Evolutionary conservation across 2,888 invertebrate species (phyloP), one percentile per base, ranked within the genome.

Genomic region (Leptarthrus brevirostris): DNA sequence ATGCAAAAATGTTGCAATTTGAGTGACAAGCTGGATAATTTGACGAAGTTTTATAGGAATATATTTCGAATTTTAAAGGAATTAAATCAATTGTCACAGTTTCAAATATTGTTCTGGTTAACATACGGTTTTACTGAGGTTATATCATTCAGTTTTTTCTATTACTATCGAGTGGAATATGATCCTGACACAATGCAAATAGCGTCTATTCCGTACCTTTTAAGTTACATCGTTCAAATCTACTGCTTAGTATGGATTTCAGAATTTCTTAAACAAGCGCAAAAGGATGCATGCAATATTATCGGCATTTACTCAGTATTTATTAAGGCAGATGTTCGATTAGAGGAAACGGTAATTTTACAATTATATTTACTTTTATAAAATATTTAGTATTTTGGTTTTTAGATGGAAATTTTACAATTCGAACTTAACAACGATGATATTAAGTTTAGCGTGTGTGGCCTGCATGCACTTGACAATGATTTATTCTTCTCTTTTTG

Each of bases 291-390:
- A 36, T 34, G 36, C 1, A 58, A 16, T n/a, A 40, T 58, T 18
- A 10, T 58, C n/a, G 34, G 36, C 18, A 18, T 36, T 34, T 36
- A 58, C 20, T 58, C 49, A 2, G 16, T 52, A 2, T 30, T 54
- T 16, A 14, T 71, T 2, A 53, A 73, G 2, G 22, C 52, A 4
- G 52, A 73, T 52, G 12, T 14, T 2, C 36, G 53, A 2, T 40
- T 64, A 20, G 73, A 73, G 34, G 10, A 49, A 49, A 10, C 52
- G 52, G 73, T 73, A 52, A 49, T n/a, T n/a, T n/a, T n/a, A n/a
- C n/a, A n/a, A n/a, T n/a, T n/a, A n/a, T n/a, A n/a, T n/a, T n/a
- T n/a, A n/a, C n/a, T n/a, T n/a, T n/a, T n/a, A n/a, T n/a, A n/a
- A n/a, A n/a, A n/a, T n/a, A n/a, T n/a, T n/a, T n/a, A n/a, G n/a